These are phyloP conservation scores for Riptortus pedestris DNA, from an alignment of 1,140 invertebrate genomes.

Conservation along the genomic window DNA sequence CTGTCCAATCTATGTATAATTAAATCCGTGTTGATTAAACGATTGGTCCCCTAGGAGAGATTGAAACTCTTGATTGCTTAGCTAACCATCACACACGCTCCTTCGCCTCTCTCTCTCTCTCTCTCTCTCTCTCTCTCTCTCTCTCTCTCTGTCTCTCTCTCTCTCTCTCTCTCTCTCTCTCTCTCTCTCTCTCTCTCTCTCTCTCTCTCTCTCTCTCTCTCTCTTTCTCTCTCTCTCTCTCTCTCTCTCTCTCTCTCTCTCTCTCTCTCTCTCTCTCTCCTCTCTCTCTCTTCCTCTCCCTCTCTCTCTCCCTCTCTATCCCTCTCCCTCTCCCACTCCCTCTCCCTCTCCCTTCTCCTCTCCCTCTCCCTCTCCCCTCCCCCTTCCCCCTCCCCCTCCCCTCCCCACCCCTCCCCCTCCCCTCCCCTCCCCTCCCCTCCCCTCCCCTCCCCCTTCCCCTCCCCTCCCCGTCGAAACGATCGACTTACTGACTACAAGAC, in stretches of 20 bases:
- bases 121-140: no score
- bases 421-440: constrained; percentile 17
- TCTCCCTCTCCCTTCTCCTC: constrained; percentile 14
- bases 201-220: constrained; percentile 27
- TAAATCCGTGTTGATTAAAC: no score
- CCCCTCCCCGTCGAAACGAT: constrained; percentile 20
- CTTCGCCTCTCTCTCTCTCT: no score
- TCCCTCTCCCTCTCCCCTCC: constrained; percentile 21
- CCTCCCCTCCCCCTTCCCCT: not conserved
- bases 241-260: constrained; percentile 20
- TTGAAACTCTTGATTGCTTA: no score
- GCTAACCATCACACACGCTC: no score
- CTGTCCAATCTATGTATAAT: no score
- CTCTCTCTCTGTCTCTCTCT: constrained; percentile 13
- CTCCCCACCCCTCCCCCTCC: constrained; percentile 22
- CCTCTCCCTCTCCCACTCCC: constrained; percentile 3
- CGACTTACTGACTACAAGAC: no score
- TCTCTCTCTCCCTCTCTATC: no score
- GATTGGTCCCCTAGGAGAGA: no score
- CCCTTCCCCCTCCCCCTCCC: constrained; percentile 24
- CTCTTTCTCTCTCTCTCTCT: constrained; percentile 13
- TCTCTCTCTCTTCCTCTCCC: constrained; percentile 26
- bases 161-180: constrained; percentile 19
- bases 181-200: constrained; percentile 18
- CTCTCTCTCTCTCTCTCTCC: constrained; percentile 25